Evolutionary conservation across 1,140 invertebrate genomes (phyloP).

Genomic region (Trichonephila clavipes): DNA sequence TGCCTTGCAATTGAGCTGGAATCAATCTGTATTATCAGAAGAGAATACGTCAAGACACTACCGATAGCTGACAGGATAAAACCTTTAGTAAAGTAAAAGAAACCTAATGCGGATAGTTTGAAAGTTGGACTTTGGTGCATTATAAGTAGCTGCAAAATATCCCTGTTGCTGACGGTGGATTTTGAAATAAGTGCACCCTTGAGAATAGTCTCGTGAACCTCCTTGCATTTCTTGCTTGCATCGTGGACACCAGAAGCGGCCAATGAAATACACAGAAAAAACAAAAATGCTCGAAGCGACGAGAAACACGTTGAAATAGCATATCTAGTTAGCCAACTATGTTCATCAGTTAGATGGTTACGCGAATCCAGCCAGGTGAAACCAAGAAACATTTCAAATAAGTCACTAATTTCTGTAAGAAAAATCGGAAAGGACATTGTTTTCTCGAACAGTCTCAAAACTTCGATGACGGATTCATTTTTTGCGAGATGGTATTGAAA

Average conservation of each 20-base stretch:
- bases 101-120: not conserved
- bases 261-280: not conserved
- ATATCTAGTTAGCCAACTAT: not conserved
- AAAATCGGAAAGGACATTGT: not conserved
- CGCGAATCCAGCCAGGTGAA: not conserved
- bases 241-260: not conserved
- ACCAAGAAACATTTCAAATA: not conserved
- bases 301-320: not conserved
- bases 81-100: not conserved
- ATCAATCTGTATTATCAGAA: not conserved
- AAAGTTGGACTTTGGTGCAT: not conserved
- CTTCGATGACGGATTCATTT: not conserved
- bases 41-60: slow-evolving; percentile 4
- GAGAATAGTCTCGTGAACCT: not conserved
- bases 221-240: not conserved
- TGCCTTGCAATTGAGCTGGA: not conserved
- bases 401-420: not conserved
- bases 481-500: not conserved
- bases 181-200: not conserved
- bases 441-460: not conserved
- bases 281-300: not conserved
- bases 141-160: not conserved
- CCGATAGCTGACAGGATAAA: not conserved
- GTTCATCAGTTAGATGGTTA: not conserved
- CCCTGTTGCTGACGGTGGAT: not conserved